Evolutionary conservation across 2,888 invertebrate species (phyloP).

Genomic region (Ochropleura leucogaster): DNA sequence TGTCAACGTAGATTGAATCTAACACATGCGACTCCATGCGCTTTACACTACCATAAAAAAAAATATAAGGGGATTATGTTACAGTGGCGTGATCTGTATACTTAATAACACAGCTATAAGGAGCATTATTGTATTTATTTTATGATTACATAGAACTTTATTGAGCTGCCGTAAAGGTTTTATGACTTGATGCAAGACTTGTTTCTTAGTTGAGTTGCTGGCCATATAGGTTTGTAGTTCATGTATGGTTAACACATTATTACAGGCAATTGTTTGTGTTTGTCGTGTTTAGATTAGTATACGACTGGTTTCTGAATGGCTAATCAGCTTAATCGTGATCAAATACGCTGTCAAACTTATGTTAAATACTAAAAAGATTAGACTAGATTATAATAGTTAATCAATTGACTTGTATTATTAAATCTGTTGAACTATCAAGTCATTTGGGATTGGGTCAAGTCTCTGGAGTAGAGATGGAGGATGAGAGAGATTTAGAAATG

Average conservation of each 20-base stretch:
- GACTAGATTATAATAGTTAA: neutral
- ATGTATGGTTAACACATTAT: slow-evolving; percentile 8
- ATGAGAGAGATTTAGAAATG: neutral
- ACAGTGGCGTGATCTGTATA: slow-evolving; percentile 58
- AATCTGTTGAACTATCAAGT: no score
- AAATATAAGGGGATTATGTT: slow-evolving; percentile 35
- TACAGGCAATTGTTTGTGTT: neutral
- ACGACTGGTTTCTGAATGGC: no score
- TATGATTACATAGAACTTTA: slow-evolving; percentile 52
- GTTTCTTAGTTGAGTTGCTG: slow-evolving; percentile 18
- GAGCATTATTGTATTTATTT: slow-evolving; percentile 54
- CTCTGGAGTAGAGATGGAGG: no score
- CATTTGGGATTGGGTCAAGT: no score
- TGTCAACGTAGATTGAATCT: slow-evolving; percentile 66
- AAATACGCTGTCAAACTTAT: neutral
- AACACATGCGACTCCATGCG: slow-evolving; percentile 58
- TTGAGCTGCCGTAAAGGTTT: slow-evolving; percentile 26
- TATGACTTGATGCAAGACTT: slow-evolving; percentile 19
- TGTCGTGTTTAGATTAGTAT: slow-evolving; percentile 6
- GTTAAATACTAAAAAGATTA: neutral
- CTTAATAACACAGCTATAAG: slow-evolving; percentile 42
- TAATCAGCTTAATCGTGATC: neutral
- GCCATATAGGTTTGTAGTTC: slow-evolving; percentile 16
- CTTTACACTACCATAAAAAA: slow-evolving; percentile 45
- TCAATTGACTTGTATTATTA: neutral